A percentile compares a stretch with the other conserved stretches of the same genome.
Conservation (phyloP, 2,888 invertebrate species). For the Onchidella celtica region DNA sequence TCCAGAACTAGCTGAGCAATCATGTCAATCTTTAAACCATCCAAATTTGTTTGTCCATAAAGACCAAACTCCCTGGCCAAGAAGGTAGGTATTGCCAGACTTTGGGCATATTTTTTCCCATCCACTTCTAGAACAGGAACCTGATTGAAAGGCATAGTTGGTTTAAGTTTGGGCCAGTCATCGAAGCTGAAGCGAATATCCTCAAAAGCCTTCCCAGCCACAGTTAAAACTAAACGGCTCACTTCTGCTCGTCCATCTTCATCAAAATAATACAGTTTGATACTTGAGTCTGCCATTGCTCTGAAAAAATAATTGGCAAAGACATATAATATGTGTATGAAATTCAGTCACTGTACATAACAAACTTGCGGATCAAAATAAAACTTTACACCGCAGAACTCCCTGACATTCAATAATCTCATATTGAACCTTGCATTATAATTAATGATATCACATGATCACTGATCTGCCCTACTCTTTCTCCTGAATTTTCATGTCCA, state of each 20-base stretch:
- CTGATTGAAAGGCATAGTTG: conserved; percentile 41
- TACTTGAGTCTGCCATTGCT: conserved; percentile 10
- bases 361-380: too few relatives aligned
- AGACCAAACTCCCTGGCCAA: conserved; percentile 47
- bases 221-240: conserved; percentile 1
- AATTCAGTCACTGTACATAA: too few relatives aligned
- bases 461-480: too few relatives aligned
- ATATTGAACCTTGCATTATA: too few relatives aligned
- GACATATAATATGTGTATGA: too few relatives aligned
- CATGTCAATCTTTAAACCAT: conserved; percentile 20
- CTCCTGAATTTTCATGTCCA: too few relatives aligned
- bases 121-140: conserved; percentile 44
- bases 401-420: too few relatives aligned
- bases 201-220: conserved; percentile 35
- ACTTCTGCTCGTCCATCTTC: conserved; percentile 23
- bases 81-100: conserved; percentile 34
- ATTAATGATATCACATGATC: too few relatives aligned
- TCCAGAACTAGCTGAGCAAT: conserved; percentile 21
- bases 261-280: conserved; percentile 23
- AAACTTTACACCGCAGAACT: too few relatives aligned
- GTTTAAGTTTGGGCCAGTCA: conserved; percentile 31
- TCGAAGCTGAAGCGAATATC: neutral
- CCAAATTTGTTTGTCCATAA: conserved; percentile 21
- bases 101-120: conserved; percentile 37
- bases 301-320: neutral